Base-by-base conservation (phyloP, 2,113 vertebrate species). In the Oceanodroma tethys region DNA sequence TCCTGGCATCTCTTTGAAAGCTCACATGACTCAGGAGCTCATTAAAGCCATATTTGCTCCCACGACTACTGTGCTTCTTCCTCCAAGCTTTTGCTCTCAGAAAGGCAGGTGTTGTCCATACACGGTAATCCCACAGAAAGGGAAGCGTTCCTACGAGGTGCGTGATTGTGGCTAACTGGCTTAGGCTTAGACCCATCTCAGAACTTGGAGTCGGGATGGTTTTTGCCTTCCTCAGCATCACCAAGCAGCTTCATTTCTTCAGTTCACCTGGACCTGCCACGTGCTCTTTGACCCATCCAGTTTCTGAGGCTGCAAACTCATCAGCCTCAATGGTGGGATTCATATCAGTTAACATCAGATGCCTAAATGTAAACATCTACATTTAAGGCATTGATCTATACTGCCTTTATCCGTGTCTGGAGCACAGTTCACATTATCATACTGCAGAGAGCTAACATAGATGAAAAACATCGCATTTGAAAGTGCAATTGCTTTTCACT, bases 91-190 rank as follows among this genome's bases (percentile, higher is more conserved):
- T 48, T 62, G 20, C 25, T 36, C 62, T 66, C 11, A 6, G 81
- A 60, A 80, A 65, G 13, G 3, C 56, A 53, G 10, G 8, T 58
- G 25, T 55, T 56, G n/a, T 48, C 43, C n/a, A 42, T 16, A 53
- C 9, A 16, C 1, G 23, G 21, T 21, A 53, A 58, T n/a, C 19
- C 66, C 29, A 22, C 42, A 36, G 34, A 67, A 80, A 74, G 5
- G 17, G 48, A 81, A 48, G 7, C 3, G 2, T 47, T 86, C 11
- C 52, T 63, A 0, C 11, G 40, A 67, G 2, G 23, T 79, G 7
- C 4, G 2, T 63, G 82, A 29, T 11, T 0, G 2, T n/a, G 19
- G n/a, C 16, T 87, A 59, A 55, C n/a, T 1, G 0, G 9, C 2
- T 89, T 42, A 60, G 76, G 32, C 29, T 89, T 71, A 67, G 38